These are phyloP conservation scores for Drosophila prostipennis DNA, from an alignment of 2,888 invertebrate genomes.

Conservation along the genomic window DNA sequence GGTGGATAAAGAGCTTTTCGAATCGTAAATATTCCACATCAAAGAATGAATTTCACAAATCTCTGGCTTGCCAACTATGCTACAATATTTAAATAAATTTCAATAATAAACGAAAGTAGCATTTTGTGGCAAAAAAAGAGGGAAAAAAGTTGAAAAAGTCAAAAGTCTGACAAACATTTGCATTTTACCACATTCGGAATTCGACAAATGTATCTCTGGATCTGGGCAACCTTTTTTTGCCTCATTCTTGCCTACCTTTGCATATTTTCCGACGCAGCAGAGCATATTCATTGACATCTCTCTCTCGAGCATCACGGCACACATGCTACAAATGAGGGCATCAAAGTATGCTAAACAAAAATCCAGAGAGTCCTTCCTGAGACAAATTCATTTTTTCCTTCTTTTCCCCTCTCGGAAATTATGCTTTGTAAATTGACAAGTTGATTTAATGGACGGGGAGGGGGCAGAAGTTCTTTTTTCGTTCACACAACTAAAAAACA, in stretches of 20 bases:
- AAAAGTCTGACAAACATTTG: conserved; percentile 36
- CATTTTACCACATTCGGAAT: conserved; percentile 39
- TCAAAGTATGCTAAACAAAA: conserved; percentile 31
- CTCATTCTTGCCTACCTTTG: conserved; percentile 28
- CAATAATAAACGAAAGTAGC: neutral
- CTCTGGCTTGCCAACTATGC: conserved; percentile 19
- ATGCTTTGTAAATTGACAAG: conserved; percentile 50
- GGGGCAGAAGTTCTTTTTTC: neutral
- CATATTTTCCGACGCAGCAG: conserved; percentile 42
- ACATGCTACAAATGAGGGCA: conserved; percentile 25
- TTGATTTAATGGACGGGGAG: conserved; percentile 36
- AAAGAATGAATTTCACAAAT: conserved; percentile 14
- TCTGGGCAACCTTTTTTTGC: conserved; percentile 24
- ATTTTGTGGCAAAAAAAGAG: neutral
- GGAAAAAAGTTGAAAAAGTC: conserved; percentile 6
- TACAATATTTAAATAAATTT: conserved; percentile 20
- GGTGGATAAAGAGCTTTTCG: conserved; percentile 1
- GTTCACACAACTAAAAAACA: conserved; percentile 21
- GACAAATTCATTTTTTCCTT: conserved; percentile 21
- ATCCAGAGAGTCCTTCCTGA: conserved; percentile 18
- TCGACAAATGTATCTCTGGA: conserved; percentile 26
- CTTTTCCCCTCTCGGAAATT: conserved; percentile 16
- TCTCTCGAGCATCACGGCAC: neutral
- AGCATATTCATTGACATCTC: conserved; percentile 35
- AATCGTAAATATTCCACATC: conserved; percentile 18